phyloP scores from a whole-genome alignment of 2,113 vertebrate genomes.

The Microcebus murinus region DNA sequence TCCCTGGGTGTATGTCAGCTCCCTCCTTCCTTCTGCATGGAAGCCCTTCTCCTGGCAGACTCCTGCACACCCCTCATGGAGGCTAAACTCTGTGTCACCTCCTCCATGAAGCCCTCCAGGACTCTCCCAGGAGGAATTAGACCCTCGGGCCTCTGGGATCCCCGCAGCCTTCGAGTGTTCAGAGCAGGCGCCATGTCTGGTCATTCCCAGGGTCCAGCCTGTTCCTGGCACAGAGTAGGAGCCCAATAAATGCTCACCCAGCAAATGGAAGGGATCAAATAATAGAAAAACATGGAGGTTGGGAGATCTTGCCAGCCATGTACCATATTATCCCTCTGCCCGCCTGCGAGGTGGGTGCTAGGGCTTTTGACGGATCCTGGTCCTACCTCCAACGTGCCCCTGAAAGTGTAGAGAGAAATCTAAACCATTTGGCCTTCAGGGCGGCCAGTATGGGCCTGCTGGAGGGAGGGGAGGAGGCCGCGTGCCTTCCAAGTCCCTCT shows the following conservation, averaged over 20 bases:
- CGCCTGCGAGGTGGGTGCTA: not conserved
- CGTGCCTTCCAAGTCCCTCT: no score
- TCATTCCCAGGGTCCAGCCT: not conserved
- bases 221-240: not conserved
- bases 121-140: not conserved
- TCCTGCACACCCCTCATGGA: not conserved
- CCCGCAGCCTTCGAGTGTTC: not conserved
- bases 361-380: not conserved
- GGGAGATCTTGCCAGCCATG: no score
- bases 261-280: not conserved
- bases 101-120: not conserved
- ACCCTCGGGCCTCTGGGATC: not conserved
- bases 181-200: not conserved
- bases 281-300: not conserved
- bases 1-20: not conserved
- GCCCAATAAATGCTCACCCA: rapidly evolving
- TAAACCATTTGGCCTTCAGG: not conserved
- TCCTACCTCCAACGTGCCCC: no score
- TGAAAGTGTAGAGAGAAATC: not conserved
- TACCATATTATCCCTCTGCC: rapidly evolving
- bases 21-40: not conserved
- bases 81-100: not conserved
- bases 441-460: not conserved
- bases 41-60: no score
- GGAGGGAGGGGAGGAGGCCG: rapidly evolving